A percentile compares a stretch with the other conserved stretches of the same genome.
Conservation (phyloP, 1,140 invertebrate species). For the Ceratina australensis region DNA sequence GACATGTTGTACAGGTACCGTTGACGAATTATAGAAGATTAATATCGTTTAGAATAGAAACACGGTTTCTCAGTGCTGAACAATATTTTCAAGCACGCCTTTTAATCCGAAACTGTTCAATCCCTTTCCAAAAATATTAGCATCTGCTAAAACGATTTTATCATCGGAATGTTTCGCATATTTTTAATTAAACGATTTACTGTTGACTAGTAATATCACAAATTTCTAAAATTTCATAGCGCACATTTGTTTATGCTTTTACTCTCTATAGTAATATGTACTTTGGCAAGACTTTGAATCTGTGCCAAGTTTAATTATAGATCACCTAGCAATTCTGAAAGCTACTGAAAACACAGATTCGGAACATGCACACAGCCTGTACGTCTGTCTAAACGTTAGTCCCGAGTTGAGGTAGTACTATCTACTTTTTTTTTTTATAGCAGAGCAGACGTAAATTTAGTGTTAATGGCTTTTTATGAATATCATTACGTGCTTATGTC, state of each 20-base stretch:
- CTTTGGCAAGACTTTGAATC: constrained; percentile 56
- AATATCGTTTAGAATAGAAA: not conserved
- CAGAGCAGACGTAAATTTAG: not conserved
- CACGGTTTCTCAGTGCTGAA: not conserved
- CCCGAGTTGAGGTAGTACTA: constrained; percentile 15
- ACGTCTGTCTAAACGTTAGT: constrained; percentile 30
- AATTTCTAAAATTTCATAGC: constrained; percentile 1
- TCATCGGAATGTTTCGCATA: not conserved
- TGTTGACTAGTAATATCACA: not conserved
- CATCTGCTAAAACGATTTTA: not conserved
- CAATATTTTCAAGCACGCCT: not conserved
- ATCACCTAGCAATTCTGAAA: constrained; percentile 59
- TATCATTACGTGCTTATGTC: constrained; percentile 8
- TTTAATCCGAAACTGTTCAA: not conserved
- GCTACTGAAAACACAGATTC: constrained; percentile 56
- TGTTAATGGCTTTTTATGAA: constrained; percentile 3
- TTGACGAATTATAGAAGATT: not conserved
- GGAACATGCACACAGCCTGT: constrained; percentile 48
- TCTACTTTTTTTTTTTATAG: not conserved
- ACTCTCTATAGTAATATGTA: constrained; percentile 49
- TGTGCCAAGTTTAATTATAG: constrained; percentile 68
- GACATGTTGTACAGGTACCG: constrained; percentile 30
- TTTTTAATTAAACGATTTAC: not conserved
- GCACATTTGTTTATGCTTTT: constrained; percentile 41
- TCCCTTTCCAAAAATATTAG: not conserved